Conservation (phyloP, 2,888 invertebrate species). For the Ophion ellenae region DNA sequence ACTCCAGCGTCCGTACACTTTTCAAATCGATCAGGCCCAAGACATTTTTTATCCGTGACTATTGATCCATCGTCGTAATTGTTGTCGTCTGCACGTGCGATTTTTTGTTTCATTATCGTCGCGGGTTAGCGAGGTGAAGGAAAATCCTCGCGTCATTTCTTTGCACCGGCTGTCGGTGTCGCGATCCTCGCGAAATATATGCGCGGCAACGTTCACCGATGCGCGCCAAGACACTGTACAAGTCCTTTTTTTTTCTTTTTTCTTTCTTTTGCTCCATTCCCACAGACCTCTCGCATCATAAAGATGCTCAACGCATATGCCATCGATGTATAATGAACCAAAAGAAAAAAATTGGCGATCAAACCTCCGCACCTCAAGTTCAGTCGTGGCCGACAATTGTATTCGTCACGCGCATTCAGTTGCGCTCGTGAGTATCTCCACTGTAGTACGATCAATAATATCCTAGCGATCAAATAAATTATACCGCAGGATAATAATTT, state of each 20-base stretch:
- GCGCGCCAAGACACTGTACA: background rate
- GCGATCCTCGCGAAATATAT: slow-evolving; percentile 39
- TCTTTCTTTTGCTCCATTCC: background rate
- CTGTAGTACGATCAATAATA: too few relatives aligned
- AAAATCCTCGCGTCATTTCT: slow-evolving; percentile 68
- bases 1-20: background rate
- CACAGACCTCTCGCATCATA: too few relatives aligned
- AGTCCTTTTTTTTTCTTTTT: background rate
- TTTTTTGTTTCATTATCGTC: slow-evolving; percentile 60
- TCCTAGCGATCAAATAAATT: too few relatives aligned
- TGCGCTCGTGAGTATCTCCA: too few relatives aligned
- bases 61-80: slow-evolving; percentile 41
- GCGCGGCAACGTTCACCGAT: background rate
- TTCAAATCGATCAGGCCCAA: slow-evolving; percentile 40
- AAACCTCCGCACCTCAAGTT: too few relatives aligned
- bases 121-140: slow-evolving; percentile 70
- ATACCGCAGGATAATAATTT: too few relatives aligned
- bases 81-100: slow-evolving; percentile 49
- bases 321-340: background rate
- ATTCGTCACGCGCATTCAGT: too few relatives aligned
- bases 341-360: too few relatives aligned
- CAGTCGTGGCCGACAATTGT: too few relatives aligned
- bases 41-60: slow-evolving; percentile 37
- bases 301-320: background rate
- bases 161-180: slow-evolving; percentile 11